These are phyloP conservation scores for Callinectes sapidus DNA, from an alignment of 2,888 invertebrate genomes.

Conservation along the genomic window DNA sequence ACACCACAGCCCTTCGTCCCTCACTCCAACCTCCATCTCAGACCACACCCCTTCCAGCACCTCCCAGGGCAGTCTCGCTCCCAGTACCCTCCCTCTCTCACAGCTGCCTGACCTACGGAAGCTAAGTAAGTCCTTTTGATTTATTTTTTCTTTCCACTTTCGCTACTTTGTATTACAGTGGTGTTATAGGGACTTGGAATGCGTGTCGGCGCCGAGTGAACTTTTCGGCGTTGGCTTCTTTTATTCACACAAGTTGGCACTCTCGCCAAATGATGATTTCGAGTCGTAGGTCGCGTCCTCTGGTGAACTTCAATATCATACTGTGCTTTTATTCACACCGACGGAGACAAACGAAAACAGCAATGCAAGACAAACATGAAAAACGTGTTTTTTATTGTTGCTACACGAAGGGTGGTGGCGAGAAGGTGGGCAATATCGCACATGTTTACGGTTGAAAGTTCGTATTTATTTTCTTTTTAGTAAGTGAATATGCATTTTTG, in stretches of 20 bases:
- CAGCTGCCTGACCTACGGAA: slow-evolving; percentile 60
- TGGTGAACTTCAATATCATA: not conserved
- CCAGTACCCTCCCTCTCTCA: slow-evolving; percentile 52
- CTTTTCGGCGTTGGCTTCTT: not conserved
- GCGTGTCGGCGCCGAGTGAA: not conserved
- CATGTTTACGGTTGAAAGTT: not conserved
- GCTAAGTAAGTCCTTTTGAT: slow-evolving; percentile 46
- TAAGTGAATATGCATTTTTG: not conserved
- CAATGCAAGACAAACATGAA: not conserved
- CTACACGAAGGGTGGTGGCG: not conserved
- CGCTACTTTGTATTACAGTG: not conserved
- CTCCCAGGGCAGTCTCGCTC: slow-evolving; percentile 14
- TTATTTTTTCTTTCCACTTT: not conserved
- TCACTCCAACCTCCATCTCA: not conserved
- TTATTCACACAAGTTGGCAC: not conserved
- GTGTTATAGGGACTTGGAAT: not conserved
- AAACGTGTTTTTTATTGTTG: not conserved
- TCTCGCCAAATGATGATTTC: not conserved
- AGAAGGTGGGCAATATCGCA: not conserved
- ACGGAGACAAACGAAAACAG: not conserved
- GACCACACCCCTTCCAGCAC: not conserved
- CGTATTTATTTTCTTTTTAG: not conserved
- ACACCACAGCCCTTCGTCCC: slow-evolving; percentile 21
- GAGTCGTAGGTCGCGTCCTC: not conserved
- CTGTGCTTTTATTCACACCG: not conserved